Percentiles rank a stretch among this genome's conserved stretches.
Conservation (phyloP, 2,888 invertebrate genomes). For the Limnephilus lunatus region DNA sequence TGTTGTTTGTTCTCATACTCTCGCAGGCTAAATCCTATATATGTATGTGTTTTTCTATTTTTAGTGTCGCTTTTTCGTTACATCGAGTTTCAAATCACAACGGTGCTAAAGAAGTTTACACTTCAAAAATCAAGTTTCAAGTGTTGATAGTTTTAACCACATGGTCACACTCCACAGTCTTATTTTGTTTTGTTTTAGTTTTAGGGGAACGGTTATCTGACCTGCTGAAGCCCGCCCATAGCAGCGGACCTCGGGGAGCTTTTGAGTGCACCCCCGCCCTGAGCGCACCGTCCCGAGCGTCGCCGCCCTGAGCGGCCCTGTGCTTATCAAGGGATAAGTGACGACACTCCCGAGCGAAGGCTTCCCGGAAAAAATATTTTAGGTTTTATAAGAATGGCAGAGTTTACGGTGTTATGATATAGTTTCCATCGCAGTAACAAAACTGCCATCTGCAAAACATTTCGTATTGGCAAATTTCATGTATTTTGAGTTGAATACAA, state of each 20-base stretch:
- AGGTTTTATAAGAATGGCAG: background rate
- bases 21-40: too few species aligned
- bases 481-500: too few species aligned
- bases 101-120: too few species aligned
- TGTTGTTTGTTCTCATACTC: too few species aligned
- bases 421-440: background rate
- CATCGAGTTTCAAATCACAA: too few species aligned
- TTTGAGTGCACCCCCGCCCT: background rate
- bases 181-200: conserved; percentile 20
- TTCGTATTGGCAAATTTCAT: too few species aligned
- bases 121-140: background rate
- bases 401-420: too few species aligned
- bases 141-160: background rate
- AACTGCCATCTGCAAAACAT: too few species aligned
- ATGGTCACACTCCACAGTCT: background rate
- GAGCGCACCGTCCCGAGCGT: too few species aligned
- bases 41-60: too few species aligned
- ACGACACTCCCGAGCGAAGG: background rate
- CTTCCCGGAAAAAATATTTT: background rate
- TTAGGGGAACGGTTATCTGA: background rate
- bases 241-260: conserved; percentile 3
- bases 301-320: background rate
- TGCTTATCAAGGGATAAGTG: background rate
- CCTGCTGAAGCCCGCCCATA: background rate
- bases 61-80: too few species aligned